Evolutionary conservation across 2,113 vertebrate species (phyloP).

Genomic region (Muntiacus reevesi): DNA sequence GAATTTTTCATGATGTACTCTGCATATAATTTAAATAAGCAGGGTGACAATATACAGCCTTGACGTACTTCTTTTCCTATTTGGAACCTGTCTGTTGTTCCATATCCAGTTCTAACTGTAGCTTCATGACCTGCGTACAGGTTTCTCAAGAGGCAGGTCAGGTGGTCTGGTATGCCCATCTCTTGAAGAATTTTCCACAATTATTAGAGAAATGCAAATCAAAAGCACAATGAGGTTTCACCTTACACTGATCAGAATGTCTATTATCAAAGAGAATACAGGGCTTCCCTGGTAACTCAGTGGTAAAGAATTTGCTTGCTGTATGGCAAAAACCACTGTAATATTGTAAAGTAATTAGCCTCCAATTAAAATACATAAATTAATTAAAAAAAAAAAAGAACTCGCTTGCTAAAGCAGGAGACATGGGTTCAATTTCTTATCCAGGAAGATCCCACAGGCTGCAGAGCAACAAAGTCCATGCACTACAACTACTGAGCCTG

Average conservation of each 20-base stretch:
- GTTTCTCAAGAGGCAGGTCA: too few relatives aligned
- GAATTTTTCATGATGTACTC: too few relatives aligned
- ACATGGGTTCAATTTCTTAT: background rate
- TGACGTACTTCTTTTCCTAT: too few relatives aligned
- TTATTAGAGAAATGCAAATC: background rate
- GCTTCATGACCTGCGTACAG: too few relatives aligned
- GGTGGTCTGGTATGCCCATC: too few relatives aligned
- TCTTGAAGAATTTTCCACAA: too few relatives aligned
- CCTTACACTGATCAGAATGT: background rate
- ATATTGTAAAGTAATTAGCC: background rate
- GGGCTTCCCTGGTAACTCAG: background rate
- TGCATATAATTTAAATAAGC: too few relatives aligned
- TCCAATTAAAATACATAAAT: background rate
- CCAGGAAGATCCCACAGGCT: background rate
- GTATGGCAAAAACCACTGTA: background rate
- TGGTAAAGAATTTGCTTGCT: background rate
- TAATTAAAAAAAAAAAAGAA: background rate
- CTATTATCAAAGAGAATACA: background rate
- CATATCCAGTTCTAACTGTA: too few relatives aligned
- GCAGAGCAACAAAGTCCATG: background rate
- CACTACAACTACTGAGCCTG: background rate
- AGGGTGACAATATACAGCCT: too few relatives aligned
- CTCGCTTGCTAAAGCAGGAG: background rate
- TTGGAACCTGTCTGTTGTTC: too few relatives aligned
- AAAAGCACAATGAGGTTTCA: background rate